These are phyloP conservation scores for Corythornis leucogaster DNA, from an alignment of 2,797 vertebrate species.

Conservation along the genomic window DNA sequence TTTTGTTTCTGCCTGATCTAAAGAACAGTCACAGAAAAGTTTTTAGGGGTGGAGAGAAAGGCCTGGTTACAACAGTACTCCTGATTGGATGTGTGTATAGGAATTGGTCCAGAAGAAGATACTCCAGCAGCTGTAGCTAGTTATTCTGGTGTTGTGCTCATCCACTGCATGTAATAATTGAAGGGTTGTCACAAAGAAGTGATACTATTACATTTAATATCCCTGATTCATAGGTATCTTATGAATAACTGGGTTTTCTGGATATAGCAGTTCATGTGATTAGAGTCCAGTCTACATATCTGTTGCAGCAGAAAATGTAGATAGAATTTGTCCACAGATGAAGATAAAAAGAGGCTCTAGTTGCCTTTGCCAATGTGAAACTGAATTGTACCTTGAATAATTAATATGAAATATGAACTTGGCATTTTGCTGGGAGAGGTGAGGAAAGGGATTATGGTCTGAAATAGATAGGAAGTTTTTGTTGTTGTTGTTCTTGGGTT, in stretches of 20 bases:
- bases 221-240: background rate
- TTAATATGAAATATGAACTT: conserved; percentile 30
- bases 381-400: conserved; percentile 40
- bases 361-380: conserved; percentile 7
- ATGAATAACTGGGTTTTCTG: background rate
- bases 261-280: background rate
- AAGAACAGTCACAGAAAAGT: background rate
- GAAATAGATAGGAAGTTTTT: too few species aligned
- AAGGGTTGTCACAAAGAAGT: background rate
- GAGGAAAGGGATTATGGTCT: background rate
- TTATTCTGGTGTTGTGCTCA: background rate
- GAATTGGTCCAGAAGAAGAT: background rate
- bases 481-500: too few species aligned
- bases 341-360: background rate
- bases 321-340: background rate
- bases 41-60: background rate
- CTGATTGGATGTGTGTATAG: background rate
- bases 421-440: background rate
- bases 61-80: background rate
- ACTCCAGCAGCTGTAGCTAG: background rate
- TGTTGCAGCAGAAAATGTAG: background rate
- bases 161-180: background rate
- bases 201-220: background rate
- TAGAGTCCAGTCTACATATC: background rate
- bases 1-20: background rate